Evolutionary conservation across 92 coral and sea anemone species (phyloP).

Genomic region (Muricea muricata): DNA sequence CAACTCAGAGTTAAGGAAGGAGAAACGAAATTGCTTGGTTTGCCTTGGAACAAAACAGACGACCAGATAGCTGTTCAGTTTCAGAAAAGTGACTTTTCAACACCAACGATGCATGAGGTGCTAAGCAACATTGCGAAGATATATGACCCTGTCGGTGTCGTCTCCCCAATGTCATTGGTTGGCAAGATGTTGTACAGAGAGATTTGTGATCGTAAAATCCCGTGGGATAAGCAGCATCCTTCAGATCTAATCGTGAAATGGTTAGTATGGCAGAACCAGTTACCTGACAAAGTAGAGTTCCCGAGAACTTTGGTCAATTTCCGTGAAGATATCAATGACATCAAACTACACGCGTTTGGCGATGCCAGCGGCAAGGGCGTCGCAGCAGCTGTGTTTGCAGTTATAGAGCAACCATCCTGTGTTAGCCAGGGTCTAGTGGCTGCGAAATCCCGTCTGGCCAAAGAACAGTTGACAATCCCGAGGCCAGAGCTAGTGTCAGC

Average conservation of each 20-base stretch:
- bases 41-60: background rate
- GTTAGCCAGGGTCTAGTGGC: background rate
- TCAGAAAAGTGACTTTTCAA: background rate
- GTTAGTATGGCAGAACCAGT: background rate
- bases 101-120: background rate
- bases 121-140: background rate
- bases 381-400: background rate
- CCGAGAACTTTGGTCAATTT: background rate
- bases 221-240: background rate
- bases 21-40: background rate
- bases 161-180: background rate
- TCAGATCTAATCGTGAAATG: background rate
- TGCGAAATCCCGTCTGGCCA: background rate
- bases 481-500: background rate
- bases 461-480: background rate
- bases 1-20: background rate
- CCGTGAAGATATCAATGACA: background rate
- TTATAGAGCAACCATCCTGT: background rate
- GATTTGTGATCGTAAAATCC: background rate
- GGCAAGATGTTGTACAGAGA: constrained; percentile 1
- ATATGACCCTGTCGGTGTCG: background rate
- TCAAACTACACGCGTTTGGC: background rate
- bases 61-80: background rate
- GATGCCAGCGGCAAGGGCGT: constrained; percentile 18
- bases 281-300: background rate